These are phyloP conservation scores for Pterocles orientalis DNA, from an alignment of 2,113 vertebrate genomes.

Conservation along the genomic window DNA sequence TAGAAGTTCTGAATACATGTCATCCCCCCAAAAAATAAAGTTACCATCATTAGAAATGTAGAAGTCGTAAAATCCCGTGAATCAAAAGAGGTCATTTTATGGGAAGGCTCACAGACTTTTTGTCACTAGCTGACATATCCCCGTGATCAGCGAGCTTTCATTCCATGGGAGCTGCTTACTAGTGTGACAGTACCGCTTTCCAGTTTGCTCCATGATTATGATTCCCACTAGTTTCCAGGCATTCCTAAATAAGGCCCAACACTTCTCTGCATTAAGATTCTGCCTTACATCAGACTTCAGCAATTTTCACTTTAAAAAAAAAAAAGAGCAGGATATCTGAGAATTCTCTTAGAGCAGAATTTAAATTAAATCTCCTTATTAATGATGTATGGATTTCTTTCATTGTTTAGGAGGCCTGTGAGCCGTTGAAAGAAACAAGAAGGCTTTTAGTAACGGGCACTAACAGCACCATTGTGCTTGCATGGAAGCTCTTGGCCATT, in stretches of 20 bases:
- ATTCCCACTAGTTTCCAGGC: neutral
- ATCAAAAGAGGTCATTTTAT: neutral
- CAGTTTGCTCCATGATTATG: neutral
- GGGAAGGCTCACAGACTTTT: neutral
- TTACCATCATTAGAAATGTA: neutral
- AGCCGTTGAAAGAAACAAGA: constrained; percentile 67
- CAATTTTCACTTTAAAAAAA: neutral
- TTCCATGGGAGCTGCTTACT: neutral
- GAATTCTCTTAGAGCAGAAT: constrained; percentile 47
- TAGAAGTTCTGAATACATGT: neutral
- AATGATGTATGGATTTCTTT: constrained; percentile 67
- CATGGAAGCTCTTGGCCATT: constrained; percentile 61
- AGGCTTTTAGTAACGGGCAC: constrained; percentile 62
- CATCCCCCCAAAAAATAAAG: neutral
- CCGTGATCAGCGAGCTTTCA: neutral
- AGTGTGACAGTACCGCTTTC: neutral
- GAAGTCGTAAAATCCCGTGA: neutral
- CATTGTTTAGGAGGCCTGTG: constrained; percentile 53
- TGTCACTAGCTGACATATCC: neutral
- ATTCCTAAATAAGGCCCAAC: constrained; percentile 12
- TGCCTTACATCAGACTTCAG: constrained; percentile 35
- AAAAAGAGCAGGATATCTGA: neutral
- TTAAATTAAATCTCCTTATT: constrained; percentile 66
- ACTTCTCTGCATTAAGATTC: neutral
- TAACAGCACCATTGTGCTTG: constrained; percentile 67